Evolutionary conservation across 1,140 invertebrate species (phyloP), one percentile per base, ranked within the genome.

Genomic region (Papilio polytes): DNA sequence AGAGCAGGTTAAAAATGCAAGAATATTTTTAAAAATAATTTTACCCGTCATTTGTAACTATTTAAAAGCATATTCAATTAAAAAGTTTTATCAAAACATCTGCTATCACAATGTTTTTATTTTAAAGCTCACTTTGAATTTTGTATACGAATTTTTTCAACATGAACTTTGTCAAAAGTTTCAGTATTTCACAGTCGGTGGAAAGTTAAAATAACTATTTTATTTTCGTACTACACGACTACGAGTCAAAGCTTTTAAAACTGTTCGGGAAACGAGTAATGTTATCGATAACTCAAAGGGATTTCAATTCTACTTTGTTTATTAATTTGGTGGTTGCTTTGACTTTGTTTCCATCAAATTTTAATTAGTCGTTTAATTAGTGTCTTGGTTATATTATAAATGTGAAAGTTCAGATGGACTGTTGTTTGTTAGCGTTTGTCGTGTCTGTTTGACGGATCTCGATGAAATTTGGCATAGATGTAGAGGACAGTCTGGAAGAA

Each of bases 21-120:
- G 20, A 1, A 56, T 20, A n/a, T 20, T 56, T 53, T 56, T 8
- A 20, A n/a, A 0, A 56, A 0, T 20, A 7, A n/a, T 20, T 56
- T 56, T 56, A 6, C 9, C n/a, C 18, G 15, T 1, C 53, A 18
- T 56, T 56, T 41, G 36, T 8, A 41, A 6, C 36, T 41, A 41
- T 20, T 56, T 2, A 48, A 48, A 48, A 13, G 6, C 53, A 56
- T 20, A 20, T 56, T 56, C 15, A 53, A 53, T 53, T 53, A 53
- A 53, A 53, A 53, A 53, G 51, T 56, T 56, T 56, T 56, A 56
- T 56, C 53, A 56, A 56, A 56, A 20, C 53, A 56, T 56, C 18
- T 20, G 53, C 20, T 20, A 20, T 20, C 53, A 56, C 53, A 56
- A 20, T 56, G 7, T 56, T 56, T 20, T 56, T 18, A 20, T 56